phyloP scores from a whole-genome alignment of 2,797 vertebrate genomes.

The Ispidina picta region DNA sequence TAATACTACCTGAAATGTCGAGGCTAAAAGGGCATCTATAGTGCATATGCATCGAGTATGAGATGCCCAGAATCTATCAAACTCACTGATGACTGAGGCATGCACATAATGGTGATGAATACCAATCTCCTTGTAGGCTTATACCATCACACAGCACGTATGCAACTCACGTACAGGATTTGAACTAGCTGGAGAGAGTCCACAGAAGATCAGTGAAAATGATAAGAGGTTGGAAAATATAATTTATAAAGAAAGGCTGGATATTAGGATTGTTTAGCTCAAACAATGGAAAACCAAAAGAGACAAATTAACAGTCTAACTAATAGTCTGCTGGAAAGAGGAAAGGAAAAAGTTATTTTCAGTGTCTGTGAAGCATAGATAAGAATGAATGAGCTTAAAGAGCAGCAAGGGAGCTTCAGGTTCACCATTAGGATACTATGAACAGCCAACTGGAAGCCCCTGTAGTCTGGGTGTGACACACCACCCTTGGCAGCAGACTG shows the following conservation, averaged over 20 bases:
- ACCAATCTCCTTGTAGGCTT: background rate
- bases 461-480: background rate
- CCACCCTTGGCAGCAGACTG: background rate
- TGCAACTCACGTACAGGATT: rapidly evolving
- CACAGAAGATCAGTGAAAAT: background rate
- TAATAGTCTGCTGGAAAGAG: background rate
- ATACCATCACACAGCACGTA: background rate
- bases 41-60: background rate
- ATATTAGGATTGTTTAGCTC: background rate
- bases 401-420: slow-evolving; percentile 5
- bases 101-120: background rate
- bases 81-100: background rate
- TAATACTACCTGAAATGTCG: background rate
- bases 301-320: slow-evolving; percentile 3
- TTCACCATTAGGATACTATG: background rate
- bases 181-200: background rate
- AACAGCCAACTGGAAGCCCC: background rate
- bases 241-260: background rate
- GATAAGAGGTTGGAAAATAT: background rate
- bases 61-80: background rate
- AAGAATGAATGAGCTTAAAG: background rate
- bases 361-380: background rate
- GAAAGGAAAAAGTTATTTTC: background rate
- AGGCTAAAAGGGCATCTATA: background rate
- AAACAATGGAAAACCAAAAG: slow-evolving; percentile 24